Base-by-base conservation (phyloP, 2,888 invertebrate genomes). In the Protodeltote pygarga region DNA sequence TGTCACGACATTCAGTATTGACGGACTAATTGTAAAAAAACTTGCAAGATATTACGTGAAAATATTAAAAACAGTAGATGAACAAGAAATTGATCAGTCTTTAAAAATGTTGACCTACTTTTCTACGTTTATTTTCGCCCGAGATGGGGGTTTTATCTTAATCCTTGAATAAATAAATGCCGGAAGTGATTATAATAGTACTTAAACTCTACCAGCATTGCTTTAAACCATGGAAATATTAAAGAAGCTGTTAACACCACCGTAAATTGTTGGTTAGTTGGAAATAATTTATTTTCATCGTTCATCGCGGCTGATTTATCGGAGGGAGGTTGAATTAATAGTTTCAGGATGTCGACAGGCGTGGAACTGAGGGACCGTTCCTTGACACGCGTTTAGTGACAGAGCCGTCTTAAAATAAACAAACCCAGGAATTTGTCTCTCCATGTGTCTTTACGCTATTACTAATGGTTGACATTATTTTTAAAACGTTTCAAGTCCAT, bases 281-380 rank as follows among this genome's bases (percentile, higher is more conserved):
- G 71, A 64, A 73, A 82, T 82, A 77, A 81, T 81, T 83, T 81
- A 82, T 80, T 77, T 81, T 74, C 77, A 78, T 79, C 76, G 73
- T 60, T 76, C 75, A 72, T 78, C 75, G 61, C 50, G 52, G 47
- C 70, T 79, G 81, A 83, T 83, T 85, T 83, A 85, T 82, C 49
- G 77, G 54, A 63, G 51, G 61, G 52, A 71, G 75, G 66, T 64
- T 59, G 70, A 75, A 83, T 83, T 85, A 85, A 86, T 83, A 77
- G 84, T 81, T 81, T 81, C 76, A 81, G 83, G 79, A 84, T 83
- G 82, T 78, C 73, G 68, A 65, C 67, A 58, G 68, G 47, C 65
- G 61, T 44, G 40, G 49, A 44, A 44, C 38, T 37, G 49, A 52
- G 62, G 62, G 60, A 53, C 51, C 42, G 49, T 51, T 46, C 57